Evolutionary conservation across 2,888 invertebrate species (phyloP), one percentile per base, ranked within the genome.

Genomic region (Drosophila prolongata): DNA sequence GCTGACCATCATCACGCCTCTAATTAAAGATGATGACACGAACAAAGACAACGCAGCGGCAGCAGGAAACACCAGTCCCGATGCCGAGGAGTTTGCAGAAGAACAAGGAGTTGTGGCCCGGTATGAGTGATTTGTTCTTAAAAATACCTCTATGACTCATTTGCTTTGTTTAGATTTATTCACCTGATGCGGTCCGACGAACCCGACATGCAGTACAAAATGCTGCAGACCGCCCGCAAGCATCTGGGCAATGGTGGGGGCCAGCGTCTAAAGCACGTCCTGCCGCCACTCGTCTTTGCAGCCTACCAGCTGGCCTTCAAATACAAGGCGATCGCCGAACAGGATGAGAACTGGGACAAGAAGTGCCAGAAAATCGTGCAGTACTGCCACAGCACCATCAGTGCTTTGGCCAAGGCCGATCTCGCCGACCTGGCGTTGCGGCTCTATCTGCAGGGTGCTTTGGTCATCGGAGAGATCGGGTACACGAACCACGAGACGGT

Each of bases 321-420:
- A 59, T 99, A 98, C 90, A 95, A 95, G 90, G 94, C 94, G 13
- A 93, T 96, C 14, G 94, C 95, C 68, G 95, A 96, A 9, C 95
- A 97, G 95, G 99, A 99, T 91, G 97, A 97, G 59, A 97, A 98
- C 94, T 99, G 99, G 99, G 97, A 98, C 92, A 98, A 98, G 92
- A 99, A 99, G 91, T 98, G 99, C 88, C 97, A 97, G 91, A 99
- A 99, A 93, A 98, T 99, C 78, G 98, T 99, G 93, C 98, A 99
- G 93, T 99, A 99, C 92, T 99, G 98, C 90, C 98, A 98, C 91
- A 96, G 97, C 87, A 99, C 98, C 0, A 98, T 99, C 87, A 96
- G 96, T 27, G 97, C 97, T 66, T 93, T 99, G 55, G 97, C 98
- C 56, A 99, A 99, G 92, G 98, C 98, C 0, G 99, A 99, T 90